Evolutionary conservation across 2,797 vertebrate species (phyloP), one percentile per base, ranked within the genome.

Genomic region (Thalassophryne amazonica): DNA sequence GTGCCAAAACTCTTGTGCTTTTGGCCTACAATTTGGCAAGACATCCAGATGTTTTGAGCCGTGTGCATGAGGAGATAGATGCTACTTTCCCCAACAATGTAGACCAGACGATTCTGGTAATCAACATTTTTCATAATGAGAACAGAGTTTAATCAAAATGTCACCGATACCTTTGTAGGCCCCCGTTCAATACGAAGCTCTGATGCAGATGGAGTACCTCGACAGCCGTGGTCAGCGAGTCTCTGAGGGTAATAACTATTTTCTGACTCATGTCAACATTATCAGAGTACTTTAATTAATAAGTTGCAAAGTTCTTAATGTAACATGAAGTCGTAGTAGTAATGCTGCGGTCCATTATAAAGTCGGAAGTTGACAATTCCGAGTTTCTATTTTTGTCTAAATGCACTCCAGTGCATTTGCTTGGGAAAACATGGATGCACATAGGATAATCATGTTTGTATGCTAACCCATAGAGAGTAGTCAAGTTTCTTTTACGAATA

Each of bases 131-230:
- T 29, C 2, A 25, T 28, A 15, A 21, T 40, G 2, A 6, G 2
- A 9, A 5, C 3, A 24, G 3, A 20, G 8, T 50, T 27, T 49
- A 14, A 56, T 83, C 75, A 25, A 86, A 88, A 21, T 78, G 72
- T 12, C 3, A 27, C 53, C 27, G 3, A 38, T 8, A 17, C 18
- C 46, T 42, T 28, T 14, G 0, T 9, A 93, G 91, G 78, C 66
- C 7, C 1, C 65, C 2, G 66, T 89, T 17, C 78, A 81, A 0
- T 92, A 90, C 19, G 72, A 58, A 0, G 1, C 57, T 1, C 5
- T 93, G 69, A 70, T 57, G 41, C 81, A 91, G 57, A 90, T 92
- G 92, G 90, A 92, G 6, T 92, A 89, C 38, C 74, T 93, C 0
- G 85, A 90, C 10, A 73, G 78, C n/a, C 58, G 87, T 89, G 14